A percentile compares a stretch with the other conserved stretches of the same genome.
These are phyloP conservation scores for Aplidium turbinatum DNA, from an alignment of 23 tunicate species.

Conservation along the genomic window DNA sequence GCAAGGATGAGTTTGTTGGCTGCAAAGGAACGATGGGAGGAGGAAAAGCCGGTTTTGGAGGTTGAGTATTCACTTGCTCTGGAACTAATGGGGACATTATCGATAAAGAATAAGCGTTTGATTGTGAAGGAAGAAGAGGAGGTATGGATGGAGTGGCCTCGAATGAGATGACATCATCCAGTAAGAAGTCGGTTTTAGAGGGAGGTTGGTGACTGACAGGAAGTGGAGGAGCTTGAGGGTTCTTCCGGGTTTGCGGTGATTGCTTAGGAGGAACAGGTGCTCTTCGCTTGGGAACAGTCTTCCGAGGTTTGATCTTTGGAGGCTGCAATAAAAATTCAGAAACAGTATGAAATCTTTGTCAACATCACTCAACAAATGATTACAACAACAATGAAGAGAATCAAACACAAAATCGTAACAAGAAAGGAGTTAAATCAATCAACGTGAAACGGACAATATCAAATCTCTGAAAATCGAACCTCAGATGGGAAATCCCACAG, in stretches of 20 bases:
- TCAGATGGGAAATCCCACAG: background rate
- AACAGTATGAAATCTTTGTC: too few relatives aligned
- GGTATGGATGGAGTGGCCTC: background rate
- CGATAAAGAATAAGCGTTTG: too few relatives aligned
- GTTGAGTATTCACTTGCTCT: too few relatives aligned
- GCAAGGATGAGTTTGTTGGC: constrained; percentile 4
- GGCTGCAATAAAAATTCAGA: too few relatives aligned
- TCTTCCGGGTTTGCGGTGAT: constrained; percentile 17
- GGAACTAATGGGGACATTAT: too few relatives aligned
- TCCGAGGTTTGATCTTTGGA: constrained; percentile 74
- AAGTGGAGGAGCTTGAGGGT: constrained; percentile 1
- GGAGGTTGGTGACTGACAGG: background rate
- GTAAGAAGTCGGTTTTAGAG: background rate
- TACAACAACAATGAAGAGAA: too few relatives aligned
- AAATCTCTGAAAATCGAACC: too few relatives aligned
- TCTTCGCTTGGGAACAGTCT: constrained; percentile 67
- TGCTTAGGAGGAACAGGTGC: constrained; percentile 71
- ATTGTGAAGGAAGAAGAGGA: background rate
- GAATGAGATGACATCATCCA: constrained; percentile 1
- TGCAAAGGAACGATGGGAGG: background rate
- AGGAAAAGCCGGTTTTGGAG: too few relatives aligned
- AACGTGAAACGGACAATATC: too few relatives aligned
- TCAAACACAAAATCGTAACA: too few relatives aligned
- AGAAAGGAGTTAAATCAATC: too few relatives aligned
- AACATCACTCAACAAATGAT: too few relatives aligned